A percentile compares a stretch with the other conserved stretches of the same genome.
Conservation (phyloP, 2,888 invertebrate species). For the Entomobrya multifasciata region DNA sequence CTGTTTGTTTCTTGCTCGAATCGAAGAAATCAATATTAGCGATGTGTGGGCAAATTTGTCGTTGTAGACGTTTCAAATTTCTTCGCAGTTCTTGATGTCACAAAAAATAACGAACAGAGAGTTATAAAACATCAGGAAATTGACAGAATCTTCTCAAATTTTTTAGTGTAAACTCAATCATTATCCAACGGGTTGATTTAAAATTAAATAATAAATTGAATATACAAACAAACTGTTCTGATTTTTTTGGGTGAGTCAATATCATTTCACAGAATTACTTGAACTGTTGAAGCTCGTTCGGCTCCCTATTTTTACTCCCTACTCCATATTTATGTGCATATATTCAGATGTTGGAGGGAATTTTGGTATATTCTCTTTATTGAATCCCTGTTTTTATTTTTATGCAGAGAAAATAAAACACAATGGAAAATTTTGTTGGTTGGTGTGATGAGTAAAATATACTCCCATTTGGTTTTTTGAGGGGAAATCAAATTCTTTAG, state of each 20-base stretch:
- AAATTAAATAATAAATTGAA: constrained; percentile 27
- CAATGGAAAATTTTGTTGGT: constrained; percentile 34
- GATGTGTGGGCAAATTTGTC: background rate
- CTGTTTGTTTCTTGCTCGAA: background rate
- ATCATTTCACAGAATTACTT: constrained; percentile 24
- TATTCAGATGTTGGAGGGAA: constrained; percentile 29
- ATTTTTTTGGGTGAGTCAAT: constrained; percentile 26
- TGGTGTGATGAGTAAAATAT: constrained; percentile 43
- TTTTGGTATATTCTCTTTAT: background rate
- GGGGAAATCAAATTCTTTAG: constrained; percentile 39
- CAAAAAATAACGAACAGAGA: background rate
- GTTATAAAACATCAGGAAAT: background rate
- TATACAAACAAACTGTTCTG: background rate
- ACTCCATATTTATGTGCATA: background rate
- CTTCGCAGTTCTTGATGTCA: background rate
- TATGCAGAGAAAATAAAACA: background rate
- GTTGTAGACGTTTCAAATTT: background rate
- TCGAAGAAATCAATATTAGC: background rate
- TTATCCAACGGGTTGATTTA: constrained; percentile 3
- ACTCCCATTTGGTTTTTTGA: constrained; percentile 24
- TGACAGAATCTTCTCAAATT: background rate
- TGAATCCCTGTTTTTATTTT: constrained; percentile 23
- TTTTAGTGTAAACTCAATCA: background rate
- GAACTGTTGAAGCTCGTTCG: background rate
- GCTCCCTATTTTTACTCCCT: constrained; percentile 16